Base-by-base conservation (phyloP, 2,888 invertebrate species). In the Rhopalosiphum nymphaeae region DNA sequence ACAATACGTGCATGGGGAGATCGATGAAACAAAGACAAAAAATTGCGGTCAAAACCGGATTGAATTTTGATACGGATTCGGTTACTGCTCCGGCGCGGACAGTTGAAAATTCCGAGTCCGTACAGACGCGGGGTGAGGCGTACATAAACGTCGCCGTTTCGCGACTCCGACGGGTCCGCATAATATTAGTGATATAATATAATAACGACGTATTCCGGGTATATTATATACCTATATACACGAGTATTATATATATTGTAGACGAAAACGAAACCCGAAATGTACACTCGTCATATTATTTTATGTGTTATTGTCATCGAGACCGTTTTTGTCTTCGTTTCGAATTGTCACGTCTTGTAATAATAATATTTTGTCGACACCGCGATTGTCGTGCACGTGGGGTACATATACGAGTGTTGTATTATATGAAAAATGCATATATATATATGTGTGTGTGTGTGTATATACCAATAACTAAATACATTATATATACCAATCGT, bases 21-120 rank as follows among this genome's bases (percentile, higher is more conserved):
- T 57, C 25, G 89, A 89, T 56, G 89, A 57, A 89, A 57, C 56
- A 89, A 78, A 78, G 78, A 78, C 36, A 78, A 78, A 78, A 78
- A 78, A 36, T 90, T 67, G 67, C 46, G n/a, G 90, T 90, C 10
- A 13, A 46, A 67, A 90, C 46, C 90, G 61, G 67, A 90, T 90
- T 67, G 90, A 67, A 90, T 90, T 90, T 90, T 67, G 67, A 90
- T 78, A 78, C 78, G 78, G 78, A 78, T 78, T 78, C 57, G 57
- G 57, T 57, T 89, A 44, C 89, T 57, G 89, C 57, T 61, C 29
- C 89, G 26, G 88, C 36, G 53, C 16, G 86, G 49, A 29, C 46
- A 49, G 46, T 29, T n/a, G 49, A 29, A 87, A 46, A 42, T 90
- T 78, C 78, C 21, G 36, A 78, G 78, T 36, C 36, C n/a, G 16